Evolutionary conservation across 2,113 vertebrate genomes (phyloP).

Genomic region (Noctilio leporinus): DNA sequence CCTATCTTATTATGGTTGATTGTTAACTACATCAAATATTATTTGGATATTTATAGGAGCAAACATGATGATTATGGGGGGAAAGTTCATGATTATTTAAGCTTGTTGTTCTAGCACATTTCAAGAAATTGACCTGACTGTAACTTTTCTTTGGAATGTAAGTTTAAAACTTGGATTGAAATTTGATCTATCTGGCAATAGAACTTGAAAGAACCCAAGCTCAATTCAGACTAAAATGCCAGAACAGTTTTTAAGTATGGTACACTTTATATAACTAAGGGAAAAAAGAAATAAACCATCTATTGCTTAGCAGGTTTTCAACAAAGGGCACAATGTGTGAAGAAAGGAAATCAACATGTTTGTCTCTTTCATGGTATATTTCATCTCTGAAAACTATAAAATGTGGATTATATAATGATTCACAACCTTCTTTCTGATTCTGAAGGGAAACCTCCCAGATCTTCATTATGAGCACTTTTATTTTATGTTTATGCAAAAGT

Average conservation of each 20-base stretch:
- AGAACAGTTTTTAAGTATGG: not conserved
- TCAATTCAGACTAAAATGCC: not conserved
- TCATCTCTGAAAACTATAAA: not conserved
- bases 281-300: not conserved
- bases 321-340: not conserved
- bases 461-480: not conserved
- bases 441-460: not conserved
- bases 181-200: not conserved
- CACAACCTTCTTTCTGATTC: not conserved
- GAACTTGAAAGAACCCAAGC: not conserved
- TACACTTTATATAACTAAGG: not conserved
- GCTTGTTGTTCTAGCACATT: not conserved
- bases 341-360: not conserved
- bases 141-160: not conserved
- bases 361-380: not conserved
- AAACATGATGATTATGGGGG: not conserved
- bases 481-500: not conserved
- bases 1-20: not conserved
- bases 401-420: not conserved
- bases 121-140: not conserved
- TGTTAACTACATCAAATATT: not conserved
- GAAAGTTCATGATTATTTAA: not conserved
- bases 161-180: slow-evolving; percentile 4
- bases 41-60: not conserved
- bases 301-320: not conserved